A percentile compares a stretch with the other conserved stretches of the same genome.
These are phyloP conservation scores for Papilio aristodemus DNA, from an alignment of 1,140 invertebrate genomes.

Conservation along the genomic window DNA sequence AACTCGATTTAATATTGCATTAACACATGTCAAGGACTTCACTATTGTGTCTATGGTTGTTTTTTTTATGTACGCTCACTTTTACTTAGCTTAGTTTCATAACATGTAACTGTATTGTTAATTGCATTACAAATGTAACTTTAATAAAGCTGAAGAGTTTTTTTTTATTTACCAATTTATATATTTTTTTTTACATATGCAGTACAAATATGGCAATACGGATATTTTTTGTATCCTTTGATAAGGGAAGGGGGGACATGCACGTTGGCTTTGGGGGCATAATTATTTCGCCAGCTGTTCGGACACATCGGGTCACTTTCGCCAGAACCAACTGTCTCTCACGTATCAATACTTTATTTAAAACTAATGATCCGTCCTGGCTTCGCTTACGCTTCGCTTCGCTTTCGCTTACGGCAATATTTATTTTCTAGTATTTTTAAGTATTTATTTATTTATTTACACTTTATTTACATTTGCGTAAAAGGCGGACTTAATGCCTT, in stretches of 20 bases:
- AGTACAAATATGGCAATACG: background rate
- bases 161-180: background rate
- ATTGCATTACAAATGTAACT: background rate
- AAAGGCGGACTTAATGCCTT: no score
- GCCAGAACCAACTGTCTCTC: slow-evolving; percentile 19
- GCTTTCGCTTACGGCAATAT: background rate
- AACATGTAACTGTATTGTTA: background rate
- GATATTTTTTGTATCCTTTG: background rate
- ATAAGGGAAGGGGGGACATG: background rate
- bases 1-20: background rate
- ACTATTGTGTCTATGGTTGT: background rate
- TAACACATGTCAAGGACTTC: background rate
- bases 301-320: slow-evolving; percentile 17
- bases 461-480: no score
- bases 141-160: background rate
- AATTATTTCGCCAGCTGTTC: slow-evolving; percentile 23
- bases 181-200: no score
- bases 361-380: background rate
- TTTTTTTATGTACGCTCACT: background rate
- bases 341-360: background rate
- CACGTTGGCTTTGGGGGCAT: background rate
- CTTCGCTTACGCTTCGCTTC: background rate
- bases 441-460: no score
- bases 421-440: background rate
- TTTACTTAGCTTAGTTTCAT: background rate